These are phyloP conservation scores for Microctonus hyperodae DNA, from an alignment of 2,888 invertebrate genomes.

Conservation along the genomic window DNA sequence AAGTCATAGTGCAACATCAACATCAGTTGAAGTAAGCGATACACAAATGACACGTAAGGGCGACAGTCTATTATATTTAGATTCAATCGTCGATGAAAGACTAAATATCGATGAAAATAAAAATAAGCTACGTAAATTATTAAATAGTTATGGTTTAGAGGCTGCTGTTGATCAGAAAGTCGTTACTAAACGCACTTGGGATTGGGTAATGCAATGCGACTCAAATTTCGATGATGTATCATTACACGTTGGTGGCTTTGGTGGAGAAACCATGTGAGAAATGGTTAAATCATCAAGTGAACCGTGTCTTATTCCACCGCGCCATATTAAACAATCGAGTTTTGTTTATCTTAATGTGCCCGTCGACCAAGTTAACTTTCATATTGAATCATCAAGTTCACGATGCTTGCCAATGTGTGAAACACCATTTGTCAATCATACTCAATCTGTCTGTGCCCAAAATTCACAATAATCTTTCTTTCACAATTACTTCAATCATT, in stretches of 20 bases:
- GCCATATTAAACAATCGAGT: slow-evolving; percentile 18
- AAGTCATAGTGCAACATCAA: slow-evolving; percentile 64
- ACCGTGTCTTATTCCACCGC: slow-evolving; percentile 39
- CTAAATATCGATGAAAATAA: slow-evolving; percentile 67
- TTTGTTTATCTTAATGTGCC: slow-evolving; percentile 18
- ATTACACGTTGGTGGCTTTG: slow-evolving; percentile 44
- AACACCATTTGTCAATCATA: neutral
- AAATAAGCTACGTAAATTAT: slow-evolving; percentile 65
- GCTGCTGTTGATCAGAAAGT: slow-evolving; percentile 71
- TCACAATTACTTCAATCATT: neutral
- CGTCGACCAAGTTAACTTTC: slow-evolving; percentile 11
- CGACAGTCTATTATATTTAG: slow-evolving; percentile 66
- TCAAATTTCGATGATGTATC: slow-evolving; percentile 52
- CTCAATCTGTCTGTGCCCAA: slow-evolving; percentile 14
- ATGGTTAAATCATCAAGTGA: slow-evolving; percentile 53
- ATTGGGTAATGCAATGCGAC: slow-evolving; percentile 72
- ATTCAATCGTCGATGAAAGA: slow-evolving; percentile 64
- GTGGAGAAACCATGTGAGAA: slow-evolving; percentile 54
- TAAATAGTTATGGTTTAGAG: slow-evolving; percentile 71
- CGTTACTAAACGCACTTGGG: slow-evolving; percentile 70
- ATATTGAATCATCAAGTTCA: slow-evolving; percentile 1
- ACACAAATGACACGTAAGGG: slow-evolving; percentile 54
- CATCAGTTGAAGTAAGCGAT: slow-evolving; percentile 62
- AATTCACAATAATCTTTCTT: slow-evolving; percentile 13
- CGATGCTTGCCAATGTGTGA: slow-evolving; percentile 12